Evolutionary conservation across 1,140 invertebrate genomes (phyloP), one percentile per base, ranked within the genome.

Genomic region (Drosophila willistoni): DNA sequence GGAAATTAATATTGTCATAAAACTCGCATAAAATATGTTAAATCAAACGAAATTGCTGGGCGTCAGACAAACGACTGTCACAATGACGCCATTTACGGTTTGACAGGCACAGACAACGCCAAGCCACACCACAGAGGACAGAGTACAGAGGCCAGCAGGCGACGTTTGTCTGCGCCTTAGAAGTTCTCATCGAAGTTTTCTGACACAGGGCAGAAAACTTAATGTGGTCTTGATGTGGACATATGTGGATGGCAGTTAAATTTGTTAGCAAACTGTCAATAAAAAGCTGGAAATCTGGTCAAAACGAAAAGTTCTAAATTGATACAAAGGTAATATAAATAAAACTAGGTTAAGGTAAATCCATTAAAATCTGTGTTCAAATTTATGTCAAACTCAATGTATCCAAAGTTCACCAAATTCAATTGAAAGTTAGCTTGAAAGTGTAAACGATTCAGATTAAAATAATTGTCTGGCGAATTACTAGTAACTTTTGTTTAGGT

Each of bases 61-160:
- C 7, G 29, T 55, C 25, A 47, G 41, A 68, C 42, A 72, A 68
- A 57, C 44, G 72, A 54, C 68, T 78, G 75, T 71, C 75, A 78
- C 71, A 71, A 74, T 71, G 76, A 78, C 76, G 76, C 76, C 75
- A 78, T 78, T 77, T 77, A 73, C 55, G 73, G 62, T 63, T 77
- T 77, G 56, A 59, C 56, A 59, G 33, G 1, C 56, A 36, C 56
- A 59, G 34, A 59, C 14, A 19, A 12, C 3, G n/a, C 12, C 54
- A 29, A 3, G 12, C 36, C 36, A 0, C 7, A 9, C 34, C 7
- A 36, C 34, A 29, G 25, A 25, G 25, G 19, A 22, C 19, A 22
- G n/a, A 22, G 2, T 3, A 3, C 22, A 33, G 17, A 54, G 10
- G 9, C 7, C 12, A 39, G n/a, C 10, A 39, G 62, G 62, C 62